Evolutionary conservation across 2,113 vertebrate genomes (phyloP), one percentile per base, ranked within the genome.

Genomic region (Coreoperca whiteheadi): DNA sequence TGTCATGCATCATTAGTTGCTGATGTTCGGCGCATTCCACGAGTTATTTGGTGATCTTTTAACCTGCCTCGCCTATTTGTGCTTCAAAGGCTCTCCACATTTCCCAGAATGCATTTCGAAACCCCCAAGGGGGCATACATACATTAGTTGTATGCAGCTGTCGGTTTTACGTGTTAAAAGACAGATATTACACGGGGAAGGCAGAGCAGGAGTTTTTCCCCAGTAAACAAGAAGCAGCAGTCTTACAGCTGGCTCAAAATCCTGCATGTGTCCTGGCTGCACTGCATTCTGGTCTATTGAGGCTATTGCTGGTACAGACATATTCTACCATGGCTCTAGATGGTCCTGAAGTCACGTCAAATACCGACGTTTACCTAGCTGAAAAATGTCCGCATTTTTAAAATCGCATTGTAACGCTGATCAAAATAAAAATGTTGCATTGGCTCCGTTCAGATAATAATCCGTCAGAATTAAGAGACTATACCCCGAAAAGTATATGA

Each of bases 1-100:
- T 21, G 7, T n/a, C 39, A 4, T 11, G 54, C 46, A 8, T 43
- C 16, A 46, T 34, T 46, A 0, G 43, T 63, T 73, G 51, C 28
- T 60, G 10, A 72, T 54, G 59, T 70, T 39, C 6, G 8, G n/a
- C 14, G 5, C 43, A 48, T 75, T 75, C 21, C 23, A 3, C 16
- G 18, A 32, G 46, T 61, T 73, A 46, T n/a, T 61, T 28, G 18
- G 48, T 84, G 1, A 81, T 57, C 30, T 23, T 63, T 80, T 41
- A 57, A 61, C 37, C 20, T 28, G 81, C 12, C 12, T 64, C 6
- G 8, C n/a, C 67, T 32, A 46, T 2, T 30, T 64, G 25, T 32
- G n/a, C 14, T 30, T 43, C 3, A 21, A 34, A 63, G 53, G 23
- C 34, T 30, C 1, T 6, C 15, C 2, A 54, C 5, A 10, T 56